Percentiles rank a stretch among this genome's conserved stretches.
Conservation (phyloP, 2,113 vertebrate genomes). For the Charadrius vociferus region DNA sequence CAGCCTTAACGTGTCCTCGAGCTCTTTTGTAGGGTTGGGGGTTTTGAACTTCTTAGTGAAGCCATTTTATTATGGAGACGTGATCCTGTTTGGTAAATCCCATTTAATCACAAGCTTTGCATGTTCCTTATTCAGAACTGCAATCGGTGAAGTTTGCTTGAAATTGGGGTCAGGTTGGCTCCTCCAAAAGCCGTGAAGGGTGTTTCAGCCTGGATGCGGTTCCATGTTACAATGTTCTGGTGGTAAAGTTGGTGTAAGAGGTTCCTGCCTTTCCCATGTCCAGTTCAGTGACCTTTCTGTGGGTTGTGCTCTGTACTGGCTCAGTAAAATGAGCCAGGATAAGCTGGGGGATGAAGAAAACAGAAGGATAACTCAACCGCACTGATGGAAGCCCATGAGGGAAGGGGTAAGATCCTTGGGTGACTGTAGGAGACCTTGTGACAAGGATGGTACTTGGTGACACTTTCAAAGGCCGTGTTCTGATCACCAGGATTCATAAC, state of each 20-base stretch:
- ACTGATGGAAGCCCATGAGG: neutral
- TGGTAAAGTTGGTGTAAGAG: neutral
- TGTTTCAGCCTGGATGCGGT: neutral
- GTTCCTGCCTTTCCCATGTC: neutral
- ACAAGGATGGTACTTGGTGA: neutral
- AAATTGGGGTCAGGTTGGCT: neutral
- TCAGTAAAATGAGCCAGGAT: neutral
- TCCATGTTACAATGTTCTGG: accelerated
- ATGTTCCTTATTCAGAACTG: neutral
- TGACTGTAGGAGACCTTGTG: neutral
- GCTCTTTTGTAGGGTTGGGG: neutral
- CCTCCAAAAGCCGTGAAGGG: neutral
- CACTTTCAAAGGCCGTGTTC: neutral
- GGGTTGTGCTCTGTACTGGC: neutral
- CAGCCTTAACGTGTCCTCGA: neutral
- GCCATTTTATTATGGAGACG: neutral
- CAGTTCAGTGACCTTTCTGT: neutral
- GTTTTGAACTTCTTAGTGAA: neutral
- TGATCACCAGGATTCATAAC: neutral
- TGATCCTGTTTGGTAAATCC: neutral
- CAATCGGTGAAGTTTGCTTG: neutral
- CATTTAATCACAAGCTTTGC: neutral
- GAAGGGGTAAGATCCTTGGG: neutral
- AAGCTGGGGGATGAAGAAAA: neutral
- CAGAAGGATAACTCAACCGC: neutral